Evolutionary conservation across 2,888 invertebrate species (phyloP), one percentile per base, ranked within the genome.

Genomic region (Malthinus seriepunctatus): DNA sequence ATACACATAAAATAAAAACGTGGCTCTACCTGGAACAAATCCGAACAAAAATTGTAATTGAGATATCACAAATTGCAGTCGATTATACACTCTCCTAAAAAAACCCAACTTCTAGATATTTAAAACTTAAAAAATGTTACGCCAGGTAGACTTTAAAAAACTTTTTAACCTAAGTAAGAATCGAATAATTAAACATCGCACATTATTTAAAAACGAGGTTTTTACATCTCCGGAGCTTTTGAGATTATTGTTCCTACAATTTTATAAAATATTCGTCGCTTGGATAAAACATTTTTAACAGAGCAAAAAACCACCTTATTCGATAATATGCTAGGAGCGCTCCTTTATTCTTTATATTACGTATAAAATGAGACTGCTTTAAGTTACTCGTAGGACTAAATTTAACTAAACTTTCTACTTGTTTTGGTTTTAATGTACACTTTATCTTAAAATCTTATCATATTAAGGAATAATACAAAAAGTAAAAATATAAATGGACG

Each of bases 41-140:
- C 50, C 44, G 49, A 50, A 42, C 49, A 45, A 50, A 57, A 23
- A 51, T 52, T 52, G 52, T 39, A 57, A 37, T 51, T 46, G 56
- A 56, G 46, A 39, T 58, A 58, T 58, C 57, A 58, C 57, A 58
- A 58, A 58, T 48, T 52, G 49, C 52, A 58, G 57, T 58, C 57
- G 52, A 32, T 33, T 56, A 56, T 51, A 51, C 47, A 50, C 46
- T 42, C 39, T 42, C 45, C 50, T 47, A 14, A 48, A 47, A 35
- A 44, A 48, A 46, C 52, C n/a, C 52, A 47, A 37, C 47, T 47
- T 32, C 38, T 47, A 15, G 14, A 38, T 47, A 54, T 45, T 39
- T 38, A 54, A 54, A 15, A 54, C 33, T 51, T 12, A 39, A 47
- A 48, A 46, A 47, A 12, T 32, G 33, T 52, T 44, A 38, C 46